Base-by-base conservation (phyloP, 92 coral and sea anemone genomes). In the Phenganax marumi region DNA sequence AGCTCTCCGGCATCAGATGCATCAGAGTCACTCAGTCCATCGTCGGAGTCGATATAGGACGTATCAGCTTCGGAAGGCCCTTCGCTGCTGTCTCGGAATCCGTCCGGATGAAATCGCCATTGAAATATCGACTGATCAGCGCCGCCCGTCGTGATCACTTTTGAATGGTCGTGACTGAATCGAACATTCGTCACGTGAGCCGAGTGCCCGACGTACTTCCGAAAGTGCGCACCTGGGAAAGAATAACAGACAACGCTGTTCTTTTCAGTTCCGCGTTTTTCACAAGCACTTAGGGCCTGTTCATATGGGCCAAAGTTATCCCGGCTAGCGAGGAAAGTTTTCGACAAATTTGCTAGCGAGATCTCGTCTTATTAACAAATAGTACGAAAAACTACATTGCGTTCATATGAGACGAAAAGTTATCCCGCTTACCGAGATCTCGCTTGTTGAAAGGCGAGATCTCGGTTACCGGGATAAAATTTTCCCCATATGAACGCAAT, bases 101-200 rank as follows among this genome's bases (percentile, higher is more conserved):
- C 98, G 17, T 95, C 98, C 52, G 98, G 97, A 14, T 92, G 84
- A 82, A 90, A 95, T 65, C 98, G 97, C 98, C 98, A 95, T 86
- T 95, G 97, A 80, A 95, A 95, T 65, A 95, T 90, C 63, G 98
- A 93, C 58, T 95, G 98, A 84, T 95, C 98, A 18, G 93, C 98
- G 18, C 98, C 98, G 78, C 98, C 98, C 52, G 93, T 93, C 71
- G 96, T 95, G 58, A 95, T 89, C 69, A 95, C 91, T 68, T 92
- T 90, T 62, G 90, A 82, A 79, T 80, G 84, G 87, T 95, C 98
- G 53, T 92, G 90, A 26, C 92, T 90, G 89, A 95, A 95, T 8
- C 98, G 91, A 9, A 95, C 98, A 77, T 95, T 95, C 64, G 98
- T 95, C 66, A 95, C 98, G 75, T 95, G 98, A 10, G 98, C 98